Percentiles rank a stretch among this genome's conserved stretches.
These are phyloP conservation scores for Simalia tracyae DNA, from an alignment of 2,797 vertebrate genomes.

Conservation along the genomic window DNA sequence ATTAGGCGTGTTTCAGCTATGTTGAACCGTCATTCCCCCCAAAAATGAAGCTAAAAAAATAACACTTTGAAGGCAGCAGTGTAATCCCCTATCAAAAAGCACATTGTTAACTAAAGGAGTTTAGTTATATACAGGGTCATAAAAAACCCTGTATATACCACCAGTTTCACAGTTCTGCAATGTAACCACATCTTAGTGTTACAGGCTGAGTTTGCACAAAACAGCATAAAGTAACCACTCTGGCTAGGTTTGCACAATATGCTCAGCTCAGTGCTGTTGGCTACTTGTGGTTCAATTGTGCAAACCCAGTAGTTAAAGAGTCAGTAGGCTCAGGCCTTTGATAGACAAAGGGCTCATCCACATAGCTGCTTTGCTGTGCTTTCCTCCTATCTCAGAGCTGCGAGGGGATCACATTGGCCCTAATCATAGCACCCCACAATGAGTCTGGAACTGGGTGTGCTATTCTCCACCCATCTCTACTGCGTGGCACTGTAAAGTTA, in stretches of 20 bases:
- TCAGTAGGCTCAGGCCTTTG: no score
- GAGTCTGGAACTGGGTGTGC: background rate
- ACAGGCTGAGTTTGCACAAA: background rate
- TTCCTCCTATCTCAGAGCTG: no score
- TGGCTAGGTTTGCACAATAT: background rate
- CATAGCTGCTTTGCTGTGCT: no score
- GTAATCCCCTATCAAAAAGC: background rate
- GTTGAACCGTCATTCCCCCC: background rate
- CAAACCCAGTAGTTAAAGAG: no score
- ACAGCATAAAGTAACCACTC: background rate
- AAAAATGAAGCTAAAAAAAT: background rate
- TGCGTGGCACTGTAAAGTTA: background rate
- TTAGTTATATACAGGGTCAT: no score
- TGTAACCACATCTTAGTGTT: background rate
- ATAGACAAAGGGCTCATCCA: no score
- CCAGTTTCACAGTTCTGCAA: background rate
- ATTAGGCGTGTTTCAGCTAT: background rate
- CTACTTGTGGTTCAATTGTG: no score
- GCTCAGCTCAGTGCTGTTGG: no score
- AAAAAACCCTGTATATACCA: no score
- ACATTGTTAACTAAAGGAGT: background rate
- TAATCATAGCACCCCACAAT: background rate
- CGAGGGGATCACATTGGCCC: background rate
- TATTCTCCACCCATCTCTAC: background rate
- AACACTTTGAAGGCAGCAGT: background rate